A percentile compares a stretch with the other conserved stretches of the same genome.
phyloP scores from a whole-genome alignment of 2,888 invertebrate species.

The Frankliniella intonsa region DNA sequence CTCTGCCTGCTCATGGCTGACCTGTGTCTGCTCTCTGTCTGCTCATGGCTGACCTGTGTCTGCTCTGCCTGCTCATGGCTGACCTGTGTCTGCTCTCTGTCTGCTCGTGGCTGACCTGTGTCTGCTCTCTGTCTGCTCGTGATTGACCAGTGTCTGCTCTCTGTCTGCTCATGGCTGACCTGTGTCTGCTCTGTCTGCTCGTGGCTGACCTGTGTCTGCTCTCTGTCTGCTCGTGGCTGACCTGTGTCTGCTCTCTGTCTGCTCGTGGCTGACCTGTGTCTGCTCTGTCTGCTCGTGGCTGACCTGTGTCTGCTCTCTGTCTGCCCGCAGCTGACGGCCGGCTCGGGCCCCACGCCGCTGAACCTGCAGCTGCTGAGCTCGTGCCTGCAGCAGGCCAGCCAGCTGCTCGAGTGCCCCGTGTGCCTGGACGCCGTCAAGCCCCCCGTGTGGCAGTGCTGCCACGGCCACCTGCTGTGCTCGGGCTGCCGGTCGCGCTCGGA shows the following conservation, averaged over 20 bases:
- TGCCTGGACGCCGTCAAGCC: constrained; percentile 49
- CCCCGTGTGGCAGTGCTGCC: constrained; percentile 50
- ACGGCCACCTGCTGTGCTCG: constrained; percentile 50
- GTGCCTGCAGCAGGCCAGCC: constrained; percentile 49
- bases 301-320: no score
- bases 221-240: no score
- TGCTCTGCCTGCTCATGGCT: constrained; percentile 17
- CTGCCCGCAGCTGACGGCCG: constrained; percentile 31
- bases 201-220: no score
- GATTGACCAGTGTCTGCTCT: neutral
- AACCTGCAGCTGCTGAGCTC: constrained; percentile 49
- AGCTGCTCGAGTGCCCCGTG: constrained; percentile 51
- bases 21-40: no score
- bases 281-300: no score
- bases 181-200: no score
- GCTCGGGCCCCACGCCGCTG: constrained; percentile 38
- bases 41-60: no score
- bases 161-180: constrained; percentile 28
- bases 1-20: no score
- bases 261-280: no score
- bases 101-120: no score
- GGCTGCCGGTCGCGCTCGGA: constrained; percentile 48
- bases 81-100: no score
- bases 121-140: no score
- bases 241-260: neutral